Conservation (phyloP, 2,113 vertebrate genomes). For the Psittacus erithacus region DNA sequence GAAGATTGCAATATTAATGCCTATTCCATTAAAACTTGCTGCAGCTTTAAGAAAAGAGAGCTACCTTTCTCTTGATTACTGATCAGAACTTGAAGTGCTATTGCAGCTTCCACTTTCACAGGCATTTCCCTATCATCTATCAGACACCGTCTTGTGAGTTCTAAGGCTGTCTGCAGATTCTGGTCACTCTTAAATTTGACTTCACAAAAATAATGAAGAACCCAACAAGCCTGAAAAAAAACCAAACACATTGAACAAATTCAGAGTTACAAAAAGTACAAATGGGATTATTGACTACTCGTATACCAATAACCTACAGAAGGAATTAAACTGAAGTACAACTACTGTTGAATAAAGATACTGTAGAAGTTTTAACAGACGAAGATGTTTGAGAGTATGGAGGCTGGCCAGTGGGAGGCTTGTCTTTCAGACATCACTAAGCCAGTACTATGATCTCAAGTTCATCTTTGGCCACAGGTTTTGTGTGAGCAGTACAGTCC, state of each 20-base stretch:
- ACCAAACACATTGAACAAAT: neutral
- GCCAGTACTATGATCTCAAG: slow-evolving; percentile 84
- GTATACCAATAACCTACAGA: neutral
- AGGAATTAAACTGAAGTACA: neutral
- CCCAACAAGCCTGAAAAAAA: slow-evolving; percentile 91
- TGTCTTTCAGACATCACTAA: slow-evolving; percentile 72
- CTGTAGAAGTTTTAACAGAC: neutral
- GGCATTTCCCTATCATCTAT: slow-evolving; percentile 99
- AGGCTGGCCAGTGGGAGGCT: slow-evolving; percentile 76
- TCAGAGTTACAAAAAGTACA: neutral
- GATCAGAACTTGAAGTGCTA: slow-evolving; percentile 96
- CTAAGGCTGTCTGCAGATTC: slow-evolving; percentile 95
- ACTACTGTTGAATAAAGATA: neutral
- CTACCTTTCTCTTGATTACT: slow-evolving; percentile 99
- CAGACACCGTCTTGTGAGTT: slow-evolving; percentile 92
- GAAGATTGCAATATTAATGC: neutral
- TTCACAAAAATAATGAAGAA: slow-evolving; percentile 99
- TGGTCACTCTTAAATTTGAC: slow-evolving; percentile 98
- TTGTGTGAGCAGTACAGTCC: slow-evolving; percentile 71
- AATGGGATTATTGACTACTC: neutral
- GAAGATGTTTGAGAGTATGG: slow-evolving; percentile 74
- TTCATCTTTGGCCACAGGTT: slow-evolving; percentile 74
- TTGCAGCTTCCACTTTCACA: slow-evolving; percentile 98
- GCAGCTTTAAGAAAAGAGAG: neutral
- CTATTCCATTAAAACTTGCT: neutral